Conservation (phyloP, 2,797 vertebrate genomes). For the Synanceia verrucosa region DNA sequence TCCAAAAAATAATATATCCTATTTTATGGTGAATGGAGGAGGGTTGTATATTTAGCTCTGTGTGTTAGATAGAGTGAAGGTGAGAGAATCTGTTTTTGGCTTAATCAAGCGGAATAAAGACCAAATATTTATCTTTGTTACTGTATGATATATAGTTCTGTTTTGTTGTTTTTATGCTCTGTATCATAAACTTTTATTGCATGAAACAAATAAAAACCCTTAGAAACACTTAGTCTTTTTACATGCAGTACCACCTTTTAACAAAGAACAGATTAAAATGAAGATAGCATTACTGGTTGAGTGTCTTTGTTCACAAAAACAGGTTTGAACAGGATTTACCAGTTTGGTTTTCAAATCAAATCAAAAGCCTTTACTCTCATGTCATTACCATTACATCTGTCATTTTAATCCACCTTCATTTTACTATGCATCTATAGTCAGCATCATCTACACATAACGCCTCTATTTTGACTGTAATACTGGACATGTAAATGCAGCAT, state of each 20-base stretch:
- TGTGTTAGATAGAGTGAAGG: neutral
- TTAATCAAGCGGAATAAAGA: neutral
- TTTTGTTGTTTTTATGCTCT: constrained; percentile 26
- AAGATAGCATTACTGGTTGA: too few species aligned
- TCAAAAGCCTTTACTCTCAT: too few species aligned
- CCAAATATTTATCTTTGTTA: constrained; percentile 49
- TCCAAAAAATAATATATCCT: constrained; percentile 24
- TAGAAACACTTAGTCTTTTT: constrained; percentile 11
- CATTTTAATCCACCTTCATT: neutral
- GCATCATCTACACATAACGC: neutral
- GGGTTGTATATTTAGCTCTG: constrained; percentile 22
- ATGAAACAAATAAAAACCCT: constrained; percentile 32
- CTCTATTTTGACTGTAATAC: neutral
- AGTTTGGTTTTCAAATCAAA: too few species aligned
- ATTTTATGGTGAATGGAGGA: constrained; percentile 22
- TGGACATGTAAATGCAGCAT: neutral
- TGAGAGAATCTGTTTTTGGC: neutral
- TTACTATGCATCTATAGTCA: neutral
- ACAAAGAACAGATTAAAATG: too few species aligned
- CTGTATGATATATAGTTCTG: constrained; percentile 17
- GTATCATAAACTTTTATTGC: constrained; percentile 14
- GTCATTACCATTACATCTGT: neutral
- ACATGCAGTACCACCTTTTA: neutral
- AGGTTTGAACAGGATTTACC: too few species aligned
- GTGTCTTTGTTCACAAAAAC: neutral